phyloP scores from a whole-genome alignment of 2,113 vertebrate species.

The Numenius arquata region DNA sequence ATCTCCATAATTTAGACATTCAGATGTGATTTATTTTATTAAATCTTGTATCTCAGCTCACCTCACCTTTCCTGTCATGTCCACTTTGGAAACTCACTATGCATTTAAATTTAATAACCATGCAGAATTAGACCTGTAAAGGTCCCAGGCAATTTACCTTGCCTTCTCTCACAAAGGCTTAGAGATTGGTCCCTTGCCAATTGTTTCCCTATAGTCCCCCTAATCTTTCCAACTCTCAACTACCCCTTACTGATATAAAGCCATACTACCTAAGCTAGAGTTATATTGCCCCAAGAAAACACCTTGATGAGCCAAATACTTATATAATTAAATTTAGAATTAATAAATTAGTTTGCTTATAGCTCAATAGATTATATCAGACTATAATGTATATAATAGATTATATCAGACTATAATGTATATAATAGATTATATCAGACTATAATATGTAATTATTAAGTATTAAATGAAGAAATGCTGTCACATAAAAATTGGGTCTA shows the following conservation, averaged over 20 bases:
- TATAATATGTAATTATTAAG: not conserved
- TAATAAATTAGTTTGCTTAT: not conserved
- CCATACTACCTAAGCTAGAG: not conserved
- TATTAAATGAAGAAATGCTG: not conserved
- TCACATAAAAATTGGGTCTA: not conserved
- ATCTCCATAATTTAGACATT: not conserved
- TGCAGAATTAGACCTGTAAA: not conserved
- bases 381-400: not conserved
- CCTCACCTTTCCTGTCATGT: conserved; percentile 4
- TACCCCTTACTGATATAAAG: not conserved
- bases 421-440: not conserved
- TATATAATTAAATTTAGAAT: not conserved
- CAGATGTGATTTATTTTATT: conserved; percentile 4
- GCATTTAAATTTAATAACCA: conserved; percentile 2
- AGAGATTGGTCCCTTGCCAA: not conserved
- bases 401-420: not conserved
- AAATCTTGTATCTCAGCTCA: not conserved
- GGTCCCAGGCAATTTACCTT: not conserved
- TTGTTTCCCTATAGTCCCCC: not conserved
- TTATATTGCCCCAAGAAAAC: not conserved
- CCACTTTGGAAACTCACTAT: not conserved
- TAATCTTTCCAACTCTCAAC: not conserved
- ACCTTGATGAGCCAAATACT: not conserved
- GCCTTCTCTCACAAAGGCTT: not conserved
- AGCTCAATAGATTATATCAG: not conserved